phyloP scores from a whole-genome alignment of 2,113 vertebrate genomes.

The Elephantulus edwardii region DNA sequence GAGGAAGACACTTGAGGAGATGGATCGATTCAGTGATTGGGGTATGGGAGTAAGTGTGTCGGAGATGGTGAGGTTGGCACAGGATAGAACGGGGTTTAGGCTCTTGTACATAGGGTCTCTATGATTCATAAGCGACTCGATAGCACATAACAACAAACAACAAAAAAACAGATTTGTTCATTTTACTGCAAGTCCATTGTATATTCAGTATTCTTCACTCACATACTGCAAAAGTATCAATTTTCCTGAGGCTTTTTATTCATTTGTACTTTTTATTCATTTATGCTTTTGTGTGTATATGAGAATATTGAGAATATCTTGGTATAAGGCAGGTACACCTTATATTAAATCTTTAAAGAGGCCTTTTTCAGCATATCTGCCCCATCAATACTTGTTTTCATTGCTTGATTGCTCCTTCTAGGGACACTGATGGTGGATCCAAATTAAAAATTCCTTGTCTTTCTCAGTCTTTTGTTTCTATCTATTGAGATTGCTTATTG shows the following conservation, averaged over 20 bases:
- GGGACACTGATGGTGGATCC: not conserved
- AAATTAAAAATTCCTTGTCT: not conserved
- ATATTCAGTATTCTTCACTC: not conserved
- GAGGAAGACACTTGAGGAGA: too few species aligned
- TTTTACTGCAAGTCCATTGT: not conserved
- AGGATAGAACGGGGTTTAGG: too few species aligned
- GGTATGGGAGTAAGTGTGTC: too few species aligned
- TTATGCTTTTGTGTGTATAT: not conserved
- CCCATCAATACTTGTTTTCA: not conserved
- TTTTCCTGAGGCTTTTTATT: not conserved
- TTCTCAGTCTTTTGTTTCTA: not conserved
- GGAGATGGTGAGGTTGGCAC: too few species aligned
- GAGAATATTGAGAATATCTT: not conserved
- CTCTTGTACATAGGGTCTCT: too few species aligned
- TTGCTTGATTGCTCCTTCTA: not conserved
- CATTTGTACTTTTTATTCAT: not conserved
- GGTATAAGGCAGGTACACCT: not conserved
- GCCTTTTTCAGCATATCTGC: not conserved
- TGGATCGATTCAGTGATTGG: too few species aligned
- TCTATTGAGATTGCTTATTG: not conserved
- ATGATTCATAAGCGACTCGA: too few species aligned
- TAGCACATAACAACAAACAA: too few species aligned
- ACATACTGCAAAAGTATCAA: not conserved
- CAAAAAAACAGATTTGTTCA: not conserved
- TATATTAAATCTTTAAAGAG: too few species aligned